A percentile compares a stretch with the other conserved stretches of the same genome.
phyloP scores from a whole-genome alignment of 2,888 invertebrate genomes.

The Galerucella calmariensis region DNA sequence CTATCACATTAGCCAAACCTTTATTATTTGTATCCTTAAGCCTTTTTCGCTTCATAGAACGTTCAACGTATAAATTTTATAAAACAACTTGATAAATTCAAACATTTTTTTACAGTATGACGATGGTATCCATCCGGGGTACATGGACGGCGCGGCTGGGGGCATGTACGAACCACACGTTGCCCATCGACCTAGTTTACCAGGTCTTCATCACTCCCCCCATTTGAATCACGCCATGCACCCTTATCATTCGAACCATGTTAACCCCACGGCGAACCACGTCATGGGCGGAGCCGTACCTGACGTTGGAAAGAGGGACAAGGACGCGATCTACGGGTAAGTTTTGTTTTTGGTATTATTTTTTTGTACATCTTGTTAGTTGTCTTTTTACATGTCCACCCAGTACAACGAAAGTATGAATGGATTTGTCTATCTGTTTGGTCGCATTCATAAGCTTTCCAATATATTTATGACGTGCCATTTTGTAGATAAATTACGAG shows the following conservation, averaged over 20 bases:
- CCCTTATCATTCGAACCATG: conserved; percentile 79
- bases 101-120: conserved; percentile 79
- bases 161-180: conserved; percentile 83
- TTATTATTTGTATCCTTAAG: neutral
- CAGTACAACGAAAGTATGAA: conserved; percentile 46
- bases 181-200: conserved; percentile 72
- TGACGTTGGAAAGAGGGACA: conserved; percentile 96
- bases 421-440: conserved; percentile 55
- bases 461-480: conserved; percentile 65
- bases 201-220: conserved; percentile 80
- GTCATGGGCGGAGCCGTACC: conserved; percentile 83
- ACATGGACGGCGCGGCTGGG: conserved; percentile 81
- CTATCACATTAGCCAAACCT: neutral
- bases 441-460: conserved; percentile 63
- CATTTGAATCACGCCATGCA: conserved; percentile 86
- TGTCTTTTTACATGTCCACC: too few species aligned
- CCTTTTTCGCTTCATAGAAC: neutral
- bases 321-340: conserved; percentile 99
- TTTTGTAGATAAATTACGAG: conserved; percentile 64
- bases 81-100: neutral
- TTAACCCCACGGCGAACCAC: conserved; percentile 80
- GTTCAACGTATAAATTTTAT: neutral
- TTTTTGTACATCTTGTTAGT: too few species aligned
- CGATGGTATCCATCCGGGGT: conserved; percentile 92
- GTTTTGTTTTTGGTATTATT: conserved; percentile 56